phyloP scores from a whole-genome alignment of 2,113 vertebrate genomes.

The Bubo scandiacus region DNA sequence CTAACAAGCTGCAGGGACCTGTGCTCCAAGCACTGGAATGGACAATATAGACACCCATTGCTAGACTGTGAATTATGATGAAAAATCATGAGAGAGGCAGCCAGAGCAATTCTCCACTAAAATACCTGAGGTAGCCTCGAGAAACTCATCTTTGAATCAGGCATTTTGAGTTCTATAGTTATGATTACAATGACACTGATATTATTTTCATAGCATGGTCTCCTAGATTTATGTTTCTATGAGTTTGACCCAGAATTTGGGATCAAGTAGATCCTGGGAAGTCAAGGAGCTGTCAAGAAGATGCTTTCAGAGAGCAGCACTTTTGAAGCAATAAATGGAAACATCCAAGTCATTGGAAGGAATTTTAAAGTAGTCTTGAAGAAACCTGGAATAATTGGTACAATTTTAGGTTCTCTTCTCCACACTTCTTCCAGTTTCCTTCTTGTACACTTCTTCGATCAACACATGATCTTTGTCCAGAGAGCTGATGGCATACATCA shows the following conservation, averaged over 20 bases:
- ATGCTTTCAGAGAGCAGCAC: background rate
- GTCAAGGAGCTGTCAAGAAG: background rate
- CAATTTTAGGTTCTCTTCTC: background rate
- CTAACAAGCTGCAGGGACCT: background rate
- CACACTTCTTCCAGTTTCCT: background rate
- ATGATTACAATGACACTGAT: background rate
- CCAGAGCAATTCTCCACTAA: background rate
- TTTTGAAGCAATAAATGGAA: background rate
- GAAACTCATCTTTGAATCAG: background rate
- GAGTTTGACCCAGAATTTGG: background rate
- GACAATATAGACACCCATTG: background rate
- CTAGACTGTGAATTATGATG: background rate
- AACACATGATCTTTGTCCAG: background rate
- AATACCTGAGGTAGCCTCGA: background rate
- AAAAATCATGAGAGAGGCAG: background rate
- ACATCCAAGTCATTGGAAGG: background rate
- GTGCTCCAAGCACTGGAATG: background rate
- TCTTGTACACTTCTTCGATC: background rate
- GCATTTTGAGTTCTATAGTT: background rate
- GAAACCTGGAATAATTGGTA: background rate
- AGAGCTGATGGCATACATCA: background rate
- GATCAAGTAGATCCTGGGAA: background rate
- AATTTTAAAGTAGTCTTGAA: background rate
- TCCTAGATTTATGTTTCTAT: background rate
- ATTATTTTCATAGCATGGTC: background rate